Evolutionary conservation across 2,888 invertebrate species (phyloP).

Genomic region (Beris morrisii): DNA sequence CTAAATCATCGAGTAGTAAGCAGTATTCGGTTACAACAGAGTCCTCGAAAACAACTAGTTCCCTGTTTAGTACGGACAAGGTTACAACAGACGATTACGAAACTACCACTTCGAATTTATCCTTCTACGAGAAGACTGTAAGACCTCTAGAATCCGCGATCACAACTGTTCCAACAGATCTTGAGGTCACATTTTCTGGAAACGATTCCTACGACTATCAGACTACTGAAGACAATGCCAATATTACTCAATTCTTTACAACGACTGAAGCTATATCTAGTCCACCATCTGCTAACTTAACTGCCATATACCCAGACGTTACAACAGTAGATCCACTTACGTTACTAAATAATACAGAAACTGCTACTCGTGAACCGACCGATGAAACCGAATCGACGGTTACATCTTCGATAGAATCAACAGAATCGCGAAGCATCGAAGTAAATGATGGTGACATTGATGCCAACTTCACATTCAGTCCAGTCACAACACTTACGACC

Average conservation of each 20-base stretch:
- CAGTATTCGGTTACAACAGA: no score
- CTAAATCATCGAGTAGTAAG: no score
- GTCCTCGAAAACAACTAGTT: no score
- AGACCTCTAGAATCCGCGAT: no score
- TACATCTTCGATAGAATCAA: slow-evolving; percentile 19
- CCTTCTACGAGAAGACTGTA: no score
- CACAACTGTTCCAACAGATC: no score
- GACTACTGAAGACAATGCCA: not conserved
- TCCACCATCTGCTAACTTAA: not conserved
- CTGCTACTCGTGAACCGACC: not conserved
- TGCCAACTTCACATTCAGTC: slow-evolving; percentile 18
- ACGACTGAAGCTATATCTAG: slow-evolving; percentile 17
- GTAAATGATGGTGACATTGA: slow-evolving; percentile 12
- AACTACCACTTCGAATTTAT: no score
- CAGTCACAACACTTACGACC: slow-evolving; percentile 34
- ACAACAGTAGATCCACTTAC: not conserved
- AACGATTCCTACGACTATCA: no score
- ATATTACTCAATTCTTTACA: slow-evolving; percentile 8
- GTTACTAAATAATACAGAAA: not conserved
- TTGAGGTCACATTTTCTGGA: no score
- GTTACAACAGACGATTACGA: no score
- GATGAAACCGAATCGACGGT: slow-evolving; percentile 12
- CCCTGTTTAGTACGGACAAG: no score
- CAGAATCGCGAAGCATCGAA: slow-evolving; percentile 23
- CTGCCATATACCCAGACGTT: not conserved